A percentile compares a stretch with the other conserved stretches of the same genome.
These are phyloP conservation scores for Triplophysa rosa DNA, from an alignment of 2,113 vertebrate species.

Conservation along the genomic window DNA sequence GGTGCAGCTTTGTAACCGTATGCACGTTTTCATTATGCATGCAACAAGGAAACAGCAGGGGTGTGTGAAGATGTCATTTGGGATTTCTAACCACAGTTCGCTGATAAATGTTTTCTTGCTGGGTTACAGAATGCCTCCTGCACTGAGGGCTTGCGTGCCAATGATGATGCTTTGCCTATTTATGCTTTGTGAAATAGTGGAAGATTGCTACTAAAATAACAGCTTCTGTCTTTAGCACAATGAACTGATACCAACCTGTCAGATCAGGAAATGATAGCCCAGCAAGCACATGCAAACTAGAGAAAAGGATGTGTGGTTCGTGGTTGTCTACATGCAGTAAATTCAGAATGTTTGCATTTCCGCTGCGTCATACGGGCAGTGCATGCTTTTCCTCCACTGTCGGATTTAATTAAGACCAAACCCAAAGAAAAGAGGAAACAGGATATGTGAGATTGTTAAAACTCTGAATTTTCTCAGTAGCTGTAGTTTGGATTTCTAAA, in stretches of 20 bases:
- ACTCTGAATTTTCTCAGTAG: slow-evolving; percentile 9
- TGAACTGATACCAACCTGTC: not conserved
- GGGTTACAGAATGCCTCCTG: too few relatives aligned
- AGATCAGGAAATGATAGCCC: not conserved
- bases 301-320: slow-evolving; percentile 10
- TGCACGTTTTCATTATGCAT: not conserved
- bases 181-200: not conserved
- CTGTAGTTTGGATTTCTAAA: not conserved
- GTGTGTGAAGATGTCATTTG: not conserved
- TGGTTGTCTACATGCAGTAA: slow-evolving; percentile 13
- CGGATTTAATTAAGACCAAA: not conserved
- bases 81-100: too few relatives aligned
- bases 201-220: not conserved
- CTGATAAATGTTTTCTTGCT: too few relatives aligned
- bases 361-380: slow-evolving; percentile 41
- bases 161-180: not conserved
- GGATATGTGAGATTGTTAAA: not conserved
- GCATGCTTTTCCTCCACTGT: slow-evolving; percentile 1
- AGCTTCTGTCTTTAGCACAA: not conserved
- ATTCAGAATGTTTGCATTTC: slow-evolving; percentile 53
- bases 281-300: not conserved
- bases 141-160: not conserved
- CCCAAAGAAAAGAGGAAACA: not conserved
- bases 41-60: too few relatives aligned
- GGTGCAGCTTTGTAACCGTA: not conserved